Percentiles rank a stretch among this genome's conserved stretches.
These are phyloP conservation scores for Macquaria ambigua DNA, from an alignment of 2,113 vertebrate genomes.

Conservation along the genomic window DNA sequence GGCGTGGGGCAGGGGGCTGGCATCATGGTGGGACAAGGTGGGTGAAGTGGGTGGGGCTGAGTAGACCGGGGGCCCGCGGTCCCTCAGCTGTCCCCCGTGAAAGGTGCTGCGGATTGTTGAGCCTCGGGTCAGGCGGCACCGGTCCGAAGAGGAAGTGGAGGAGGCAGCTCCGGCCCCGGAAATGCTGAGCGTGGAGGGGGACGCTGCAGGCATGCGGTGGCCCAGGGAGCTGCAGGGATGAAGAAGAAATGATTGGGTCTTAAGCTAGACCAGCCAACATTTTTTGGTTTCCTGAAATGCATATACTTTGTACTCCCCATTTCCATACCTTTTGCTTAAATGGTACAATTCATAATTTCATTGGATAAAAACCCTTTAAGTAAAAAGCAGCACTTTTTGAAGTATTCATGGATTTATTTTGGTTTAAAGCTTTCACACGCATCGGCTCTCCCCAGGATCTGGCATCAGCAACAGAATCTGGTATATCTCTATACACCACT, in stretches of 20 bases:
- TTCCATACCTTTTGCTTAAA: neutral
- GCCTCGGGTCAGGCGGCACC: constrained; percentile 90
- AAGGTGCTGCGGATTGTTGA: constrained; percentile 95
- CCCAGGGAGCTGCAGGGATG: constrained; percentile 83
- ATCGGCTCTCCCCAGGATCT: neutral
- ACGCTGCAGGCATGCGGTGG: constrained; percentile 86
- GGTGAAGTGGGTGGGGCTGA: constrained; percentile 92
- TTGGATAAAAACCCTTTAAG: neutral
- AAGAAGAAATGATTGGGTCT: neutral
- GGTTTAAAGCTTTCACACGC: neutral
- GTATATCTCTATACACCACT: neutral
- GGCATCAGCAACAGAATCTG: neutral
- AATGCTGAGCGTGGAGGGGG: constrained; percentile 91
- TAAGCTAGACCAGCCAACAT: too few relatives aligned
- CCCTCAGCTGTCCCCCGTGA: constrained; percentile 93
- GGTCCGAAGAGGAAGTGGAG: constrained; percentile 88
- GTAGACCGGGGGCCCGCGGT: constrained; percentile 88
- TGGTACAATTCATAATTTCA: neutral
- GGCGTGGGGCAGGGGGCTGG: constrained; percentile 86
- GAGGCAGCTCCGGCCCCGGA: constrained; percentile 84
- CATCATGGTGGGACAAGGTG: constrained; percentile 89
- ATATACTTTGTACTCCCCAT: neutral
- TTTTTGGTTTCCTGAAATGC: neutral
- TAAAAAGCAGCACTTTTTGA: neutral
- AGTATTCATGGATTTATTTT: neutral